phyloP scores from a whole-genome alignment of 2,888 invertebrate genomes.

The Geophilus truncorum region DNA sequence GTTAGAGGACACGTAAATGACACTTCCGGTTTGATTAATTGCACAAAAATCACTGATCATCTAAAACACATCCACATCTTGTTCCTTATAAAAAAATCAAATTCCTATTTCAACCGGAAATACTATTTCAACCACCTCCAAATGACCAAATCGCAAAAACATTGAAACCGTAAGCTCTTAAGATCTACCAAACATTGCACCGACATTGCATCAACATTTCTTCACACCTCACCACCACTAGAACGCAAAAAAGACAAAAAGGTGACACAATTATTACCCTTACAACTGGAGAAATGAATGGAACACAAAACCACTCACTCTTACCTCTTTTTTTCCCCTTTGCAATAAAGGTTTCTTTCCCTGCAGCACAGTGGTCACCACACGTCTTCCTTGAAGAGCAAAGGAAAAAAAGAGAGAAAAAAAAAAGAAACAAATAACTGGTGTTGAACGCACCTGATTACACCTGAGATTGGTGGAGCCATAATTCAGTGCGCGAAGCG shows the following conservation, averaged over 20 bases:
- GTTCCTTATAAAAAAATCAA: no score
- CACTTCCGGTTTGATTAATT: no score
- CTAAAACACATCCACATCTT: no score
- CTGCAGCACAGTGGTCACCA: neutral
- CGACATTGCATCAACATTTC: no score
- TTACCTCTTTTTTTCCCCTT: neutral
- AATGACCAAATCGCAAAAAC: neutral
- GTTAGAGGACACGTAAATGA: no score
- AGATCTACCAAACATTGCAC: no score
- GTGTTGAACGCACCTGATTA: neutral
- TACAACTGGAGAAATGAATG: neutral
- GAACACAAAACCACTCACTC: constrained; percentile 1
- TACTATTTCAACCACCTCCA: no score
- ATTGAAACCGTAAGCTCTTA: no score
- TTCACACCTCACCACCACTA: no score
- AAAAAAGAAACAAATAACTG: neutral
- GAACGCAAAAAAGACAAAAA: no score
- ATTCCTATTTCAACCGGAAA: no score
- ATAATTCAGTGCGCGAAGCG: neutral
- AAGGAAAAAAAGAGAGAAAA: neutral
- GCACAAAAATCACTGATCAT: no score
- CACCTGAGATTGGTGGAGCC: constrained; percentile 9
- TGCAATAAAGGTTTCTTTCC: neutral
- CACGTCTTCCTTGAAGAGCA: neutral
- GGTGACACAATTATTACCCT: neutral